phyloP scores from a whole-genome alignment of 2,888 invertebrate species.

The Drosophila tripunctata region DNA sequence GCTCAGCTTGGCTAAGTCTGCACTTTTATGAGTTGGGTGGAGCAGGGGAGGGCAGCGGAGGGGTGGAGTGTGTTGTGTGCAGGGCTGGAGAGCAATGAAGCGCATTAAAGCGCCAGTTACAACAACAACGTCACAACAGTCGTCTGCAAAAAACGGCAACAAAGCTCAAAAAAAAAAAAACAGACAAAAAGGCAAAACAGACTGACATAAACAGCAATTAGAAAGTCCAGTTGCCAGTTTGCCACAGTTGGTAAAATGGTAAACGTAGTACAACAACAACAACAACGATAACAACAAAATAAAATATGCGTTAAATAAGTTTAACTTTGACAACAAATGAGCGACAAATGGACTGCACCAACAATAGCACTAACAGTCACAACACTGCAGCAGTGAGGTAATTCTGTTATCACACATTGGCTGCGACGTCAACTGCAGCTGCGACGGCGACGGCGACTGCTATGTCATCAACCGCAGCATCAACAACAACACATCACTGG shows the following conservation, averaged over 20 bases:
- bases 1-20: slow-evolving; percentile 42
- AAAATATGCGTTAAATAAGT: slow-evolving; percentile 65
- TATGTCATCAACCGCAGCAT: slow-evolving; percentile 33
- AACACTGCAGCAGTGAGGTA: slow-evolving; percentile 39
- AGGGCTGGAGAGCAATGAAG: slow-evolving; percentile 43
- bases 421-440: slow-evolving; percentile 9
- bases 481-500: slow-evolving; percentile 2
- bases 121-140: slow-evolving; percentile 27
- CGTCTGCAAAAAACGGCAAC: slow-evolving; percentile 51
- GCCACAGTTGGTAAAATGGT: too few relatives aligned
- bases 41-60: slow-evolving; percentile 42
- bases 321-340: slow-evolving; percentile 58
- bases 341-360: slow-evolving; percentile 52
- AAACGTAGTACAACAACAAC: too few relatives aligned
- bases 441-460: slow-evolving; percentile 13
- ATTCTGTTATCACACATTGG: slow-evolving; percentile 45
- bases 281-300: too few relatives aligned
- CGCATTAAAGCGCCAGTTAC: slow-evolving; percentile 54
- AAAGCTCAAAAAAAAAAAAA: slow-evolving; percentile 38
- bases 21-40: background rate
- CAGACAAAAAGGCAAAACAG: slow-evolving; percentile 51
- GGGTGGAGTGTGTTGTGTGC: slow-evolving; percentile 4
- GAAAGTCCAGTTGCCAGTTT: slow-evolving; percentile 64
- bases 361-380: slow-evolving; percentile 21
- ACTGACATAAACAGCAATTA: slow-evolving; percentile 64